These are phyloP conservation scores for Marcusenius ussheri DNA, from an alignment of 2,113 vertebrate species.

Conservation along the genomic window DNA sequence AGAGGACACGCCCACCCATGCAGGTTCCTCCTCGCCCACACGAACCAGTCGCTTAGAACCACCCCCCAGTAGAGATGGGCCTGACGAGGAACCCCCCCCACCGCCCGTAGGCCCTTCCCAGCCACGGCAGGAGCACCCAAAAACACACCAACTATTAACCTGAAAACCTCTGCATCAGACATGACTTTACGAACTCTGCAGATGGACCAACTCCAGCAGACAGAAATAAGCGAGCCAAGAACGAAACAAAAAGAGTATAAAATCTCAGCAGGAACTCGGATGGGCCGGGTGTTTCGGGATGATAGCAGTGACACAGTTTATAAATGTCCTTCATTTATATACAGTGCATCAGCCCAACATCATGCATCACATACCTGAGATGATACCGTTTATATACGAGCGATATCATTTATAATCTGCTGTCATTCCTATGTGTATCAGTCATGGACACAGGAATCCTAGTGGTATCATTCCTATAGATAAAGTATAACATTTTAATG, in stretches of 20 bases:
- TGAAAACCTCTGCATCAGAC: background rate
- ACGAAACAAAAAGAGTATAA: background rate
- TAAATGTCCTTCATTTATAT: background rate
- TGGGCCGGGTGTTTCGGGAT: background rate
- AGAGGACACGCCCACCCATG: conserved; percentile 57
- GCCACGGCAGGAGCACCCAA: background rate
- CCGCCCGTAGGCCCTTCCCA: background rate
- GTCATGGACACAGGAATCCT: background rate
- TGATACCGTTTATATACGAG: background rate
- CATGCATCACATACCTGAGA: background rate
- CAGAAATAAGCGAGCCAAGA: background rate
- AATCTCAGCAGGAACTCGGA: background rate
- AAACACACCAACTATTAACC: background rate
- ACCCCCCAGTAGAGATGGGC: conserved; percentile 32
- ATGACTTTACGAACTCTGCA: background rate
- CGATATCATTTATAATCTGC: background rate
- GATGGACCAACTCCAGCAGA: background rate
- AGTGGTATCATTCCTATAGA: background rate
- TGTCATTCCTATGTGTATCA: background rate
- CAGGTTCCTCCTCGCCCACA: conserved; percentile 60
- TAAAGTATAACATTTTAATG: background rate
- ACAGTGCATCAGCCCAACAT: background rate
- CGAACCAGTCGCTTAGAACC: conserved; percentile 54
- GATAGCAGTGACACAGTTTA: background rate
- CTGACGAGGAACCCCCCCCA: conserved; percentile 18